Base-by-base conservation (phyloP, 2,888 invertebrate genomes). In the Ornithoptera priamus region DNA sequence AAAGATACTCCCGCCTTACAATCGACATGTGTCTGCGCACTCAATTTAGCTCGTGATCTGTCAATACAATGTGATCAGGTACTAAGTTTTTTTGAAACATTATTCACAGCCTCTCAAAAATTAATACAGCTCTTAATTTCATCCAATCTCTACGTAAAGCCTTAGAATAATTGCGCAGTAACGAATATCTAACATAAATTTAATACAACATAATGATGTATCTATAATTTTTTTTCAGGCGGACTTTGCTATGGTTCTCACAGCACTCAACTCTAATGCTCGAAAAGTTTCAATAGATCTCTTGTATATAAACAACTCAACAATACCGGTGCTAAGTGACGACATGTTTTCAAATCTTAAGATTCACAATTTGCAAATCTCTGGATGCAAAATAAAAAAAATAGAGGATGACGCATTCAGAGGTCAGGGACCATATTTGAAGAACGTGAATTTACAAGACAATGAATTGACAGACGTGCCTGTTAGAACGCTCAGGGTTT, bases 51-150 rank as follows among this genome's bases (percentile, higher is more conserved):
- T 60, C 94, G 95, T 77, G 97, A 97, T 84, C 93, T 98, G 18
- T 97, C 97, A 50, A 96, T 98, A 74, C 97, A 98, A 89, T 98
- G 97, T 88, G 97, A 97, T 89, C 96, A 97, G 93, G 94, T 94
- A 86, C 30, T 50, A 10, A 53, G 6, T n/a, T 12, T n/a, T 53
- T 53, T 53, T 18, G 18, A 53, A 53, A n/a, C 18, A n/a, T 53
- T 53, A 53, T n/a, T 7, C 53, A 53, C 53, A 53, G 18, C 18
- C 2, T 7, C 53, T 12, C 17, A n/a, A 53, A 53, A 53, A 53
- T n/a, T 53, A 53, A n/a, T n/a, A 53, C 53, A n/a, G 53, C 18
- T n/a, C n/a, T 53, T 53, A n/a, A 53, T n/a, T 46, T 53, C n/a
- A 53, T n/a, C 18, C 0, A 53, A n/a, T 53, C 53, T 15, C 12